These are phyloP conservation scores for Hypotaenidia philippensis DNA, from an alignment of 2,797 vertebrate genomes.

Conservation along the genomic window DNA sequence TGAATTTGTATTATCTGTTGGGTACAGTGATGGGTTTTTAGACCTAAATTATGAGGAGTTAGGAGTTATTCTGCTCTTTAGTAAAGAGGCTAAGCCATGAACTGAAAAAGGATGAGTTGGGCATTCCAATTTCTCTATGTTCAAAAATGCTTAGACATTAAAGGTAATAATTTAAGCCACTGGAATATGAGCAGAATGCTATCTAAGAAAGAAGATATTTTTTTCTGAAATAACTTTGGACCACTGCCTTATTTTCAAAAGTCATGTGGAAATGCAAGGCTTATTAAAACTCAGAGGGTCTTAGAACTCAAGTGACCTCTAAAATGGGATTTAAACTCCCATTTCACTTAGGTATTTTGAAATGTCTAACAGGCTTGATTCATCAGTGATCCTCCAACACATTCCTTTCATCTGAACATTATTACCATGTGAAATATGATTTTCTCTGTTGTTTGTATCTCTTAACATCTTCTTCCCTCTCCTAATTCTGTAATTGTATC, in stretches of 20 bases:
- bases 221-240: not conserved
- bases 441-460: conserved; percentile 55
- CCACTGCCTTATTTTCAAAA: not conserved
- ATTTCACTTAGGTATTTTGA: conserved; percentile 38
- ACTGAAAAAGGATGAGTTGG: not conserved
- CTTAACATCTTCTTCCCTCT: conserved; percentile 34
- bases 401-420: conserved; percentile 44
- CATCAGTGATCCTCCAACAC: conserved; percentile 41
- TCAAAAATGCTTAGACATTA: not conserved
- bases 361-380: conserved; percentile 38
- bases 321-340: not conserved
- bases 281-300: conserved; percentile 10
- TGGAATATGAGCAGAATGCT: not conserved
- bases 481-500: conserved; percentile 47
- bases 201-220: not conserved
- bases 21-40: not conserved
- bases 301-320: conserved; percentile 1
- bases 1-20: not conserved
- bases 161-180: not conserved
- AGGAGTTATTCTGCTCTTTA: not conserved
- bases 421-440: conserved; percentile 44
- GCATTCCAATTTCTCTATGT: not conserved
- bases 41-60: not conserved
- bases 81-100: not conserved
- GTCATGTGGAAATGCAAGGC: not conserved